phyloP scores from a whole-genome alignment of 2,113 vertebrate species.

The Aptenodytes forsteri region DNA sequence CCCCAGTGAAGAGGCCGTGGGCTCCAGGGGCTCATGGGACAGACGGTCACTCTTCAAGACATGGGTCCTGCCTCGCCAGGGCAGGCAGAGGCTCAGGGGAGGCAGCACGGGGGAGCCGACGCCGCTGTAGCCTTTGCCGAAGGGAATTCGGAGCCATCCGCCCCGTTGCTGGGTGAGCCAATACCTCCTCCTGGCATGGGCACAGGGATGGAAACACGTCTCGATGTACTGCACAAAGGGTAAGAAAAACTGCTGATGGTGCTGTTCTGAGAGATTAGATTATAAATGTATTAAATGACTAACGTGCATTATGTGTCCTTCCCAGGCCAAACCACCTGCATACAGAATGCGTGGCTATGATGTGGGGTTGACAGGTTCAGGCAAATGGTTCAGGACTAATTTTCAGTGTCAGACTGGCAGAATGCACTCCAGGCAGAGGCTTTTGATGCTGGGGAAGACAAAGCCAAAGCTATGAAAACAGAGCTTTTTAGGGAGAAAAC shows the following conservation, averaged over 20 bases:
- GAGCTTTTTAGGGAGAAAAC: background rate
- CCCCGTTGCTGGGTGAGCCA: background rate
- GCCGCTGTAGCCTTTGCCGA: rapidly evolving
- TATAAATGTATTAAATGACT: background rate
- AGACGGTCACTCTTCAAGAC: background rate
- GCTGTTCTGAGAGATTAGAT: background rate
- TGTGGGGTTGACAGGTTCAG: background rate
- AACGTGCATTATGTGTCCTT: background rate
- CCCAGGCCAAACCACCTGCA: background rate
- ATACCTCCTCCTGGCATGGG: background rate
- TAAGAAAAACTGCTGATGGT: background rate
- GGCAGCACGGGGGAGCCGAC: rapidly evolving
- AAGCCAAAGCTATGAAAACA: background rate
- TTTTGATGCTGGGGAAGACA: background rate
- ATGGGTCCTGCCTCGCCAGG: background rate
- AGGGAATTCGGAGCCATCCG: background rate
- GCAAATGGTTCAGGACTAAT: background rate
- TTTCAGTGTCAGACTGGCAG: background rate
- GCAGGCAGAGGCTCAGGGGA: background rate
- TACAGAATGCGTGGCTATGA: background rate
- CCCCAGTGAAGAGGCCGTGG: rapidly evolving
- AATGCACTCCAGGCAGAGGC: background rate
- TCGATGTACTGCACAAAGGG: background rate
- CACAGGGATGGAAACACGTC: background rate
- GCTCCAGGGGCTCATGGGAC: background rate